Evolutionary conservation across 2,113 vertebrate species (phyloP).

Genomic region (Notechis scutatus): DNA sequence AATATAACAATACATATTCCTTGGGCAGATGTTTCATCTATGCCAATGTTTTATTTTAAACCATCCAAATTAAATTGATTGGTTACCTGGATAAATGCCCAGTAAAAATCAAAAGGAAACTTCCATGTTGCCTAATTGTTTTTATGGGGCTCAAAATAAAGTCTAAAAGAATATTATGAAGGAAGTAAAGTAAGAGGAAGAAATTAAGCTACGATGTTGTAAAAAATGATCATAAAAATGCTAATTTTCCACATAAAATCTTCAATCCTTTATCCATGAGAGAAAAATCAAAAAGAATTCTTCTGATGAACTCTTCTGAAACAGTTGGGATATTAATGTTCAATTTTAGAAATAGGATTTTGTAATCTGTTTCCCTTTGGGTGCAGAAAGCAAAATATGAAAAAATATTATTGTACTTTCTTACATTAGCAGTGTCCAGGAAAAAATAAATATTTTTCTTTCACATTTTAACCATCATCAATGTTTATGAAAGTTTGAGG

Average conservation of each 20-base stretch:
- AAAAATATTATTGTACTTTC: neutral
- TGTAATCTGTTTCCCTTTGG: neutral
- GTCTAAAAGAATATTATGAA: slow-evolving; percentile 20
- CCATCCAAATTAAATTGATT: slow-evolving; percentile 61
- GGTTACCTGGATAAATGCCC: slow-evolving; percentile 58
- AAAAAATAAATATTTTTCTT: neutral
- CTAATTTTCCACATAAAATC: neutral
- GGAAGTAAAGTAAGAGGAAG: neutral
- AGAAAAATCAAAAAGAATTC: neutral
- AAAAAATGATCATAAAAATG: slow-evolving; percentile 3
- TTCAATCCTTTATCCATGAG: neutral
- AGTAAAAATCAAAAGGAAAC: slow-evolving; percentile 10
- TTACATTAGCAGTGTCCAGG: neutral
- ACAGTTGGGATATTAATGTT: neutral
- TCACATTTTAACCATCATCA: neutral
- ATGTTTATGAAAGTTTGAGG: neutral
- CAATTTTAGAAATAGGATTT: neutral
- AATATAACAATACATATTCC: slow-evolving; percentile 52
- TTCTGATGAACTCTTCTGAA: slow-evolving; percentile 2
- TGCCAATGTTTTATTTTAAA: slow-evolving; percentile 26
- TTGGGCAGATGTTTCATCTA: slow-evolving; percentile 47
- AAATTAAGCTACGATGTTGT: neutral
- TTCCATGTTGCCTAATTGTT: slow-evolving; percentile 9
- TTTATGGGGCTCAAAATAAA: slow-evolving; percentile 25
- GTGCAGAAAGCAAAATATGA: neutral